Percentiles rank a stretch among this genome's conserved stretches.
These are phyloP conservation scores for Heliconius sara DNA, from an alignment of 2,888 invertebrate species.

Conservation along the genomic window DNA sequence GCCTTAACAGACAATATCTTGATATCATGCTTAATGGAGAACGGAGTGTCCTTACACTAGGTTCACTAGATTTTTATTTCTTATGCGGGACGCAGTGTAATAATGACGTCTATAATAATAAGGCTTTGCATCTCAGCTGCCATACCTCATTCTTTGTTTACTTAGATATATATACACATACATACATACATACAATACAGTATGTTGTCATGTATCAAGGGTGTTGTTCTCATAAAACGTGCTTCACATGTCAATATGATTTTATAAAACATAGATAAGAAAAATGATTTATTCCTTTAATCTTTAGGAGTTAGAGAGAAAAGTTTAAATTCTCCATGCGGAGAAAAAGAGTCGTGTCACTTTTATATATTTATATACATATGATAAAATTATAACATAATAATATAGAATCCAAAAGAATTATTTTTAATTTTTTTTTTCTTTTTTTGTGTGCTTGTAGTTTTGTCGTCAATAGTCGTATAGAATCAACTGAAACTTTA, in stretches of 20 bases:
- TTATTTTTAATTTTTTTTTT: too few species aligned
- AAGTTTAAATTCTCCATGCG: too few species aligned
- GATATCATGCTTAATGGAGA: background rate
- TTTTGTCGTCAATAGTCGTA: too few species aligned
- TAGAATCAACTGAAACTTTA: too few species aligned
- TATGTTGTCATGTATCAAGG: conserved; percentile 26
- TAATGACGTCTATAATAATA: background rate
- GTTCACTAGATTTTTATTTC: background rate
- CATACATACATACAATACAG: background rate
- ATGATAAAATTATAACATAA: too few species aligned
- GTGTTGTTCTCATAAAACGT: conserved; percentile 33
- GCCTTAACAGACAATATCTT: background rate
- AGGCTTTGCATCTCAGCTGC: background rate
- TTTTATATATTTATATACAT: too few species aligned
- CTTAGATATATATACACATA: background rate
- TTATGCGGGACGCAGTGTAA: background rate
- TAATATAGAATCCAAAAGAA: too few species aligned
- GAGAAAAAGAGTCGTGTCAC: too few species aligned
- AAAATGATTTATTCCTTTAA: too few species aligned
- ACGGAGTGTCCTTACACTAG: background rate
- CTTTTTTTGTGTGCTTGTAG: too few species aligned
- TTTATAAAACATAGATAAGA: background rate
- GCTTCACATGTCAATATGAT: conserved; percentile 14
- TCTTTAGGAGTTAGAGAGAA: too few species aligned
- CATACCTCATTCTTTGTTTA: background rate